These are phyloP conservation scores for Bos javanicus DNA, from an alignment of 2,113 vertebrate species.

Conservation along the genomic window DNA sequence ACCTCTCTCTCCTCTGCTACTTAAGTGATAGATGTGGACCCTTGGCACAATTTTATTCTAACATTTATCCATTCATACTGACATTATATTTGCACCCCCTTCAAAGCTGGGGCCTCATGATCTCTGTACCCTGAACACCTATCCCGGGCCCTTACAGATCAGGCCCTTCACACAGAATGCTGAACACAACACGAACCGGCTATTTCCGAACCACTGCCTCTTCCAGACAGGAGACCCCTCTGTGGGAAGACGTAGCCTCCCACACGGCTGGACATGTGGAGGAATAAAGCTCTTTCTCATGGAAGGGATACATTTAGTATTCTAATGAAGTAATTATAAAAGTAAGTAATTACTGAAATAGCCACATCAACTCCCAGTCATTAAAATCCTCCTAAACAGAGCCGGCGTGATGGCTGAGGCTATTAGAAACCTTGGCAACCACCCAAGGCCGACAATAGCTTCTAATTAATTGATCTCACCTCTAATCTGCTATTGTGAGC, in stretches of 20 bases:
- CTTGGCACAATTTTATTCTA: background rate
- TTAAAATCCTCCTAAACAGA: constrained; percentile 88
- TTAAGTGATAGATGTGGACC: background rate
- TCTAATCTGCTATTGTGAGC: constrained; percentile 91
- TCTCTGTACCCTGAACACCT: background rate
- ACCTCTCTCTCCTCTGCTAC: background rate
- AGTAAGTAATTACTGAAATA: constrained; percentile 90
- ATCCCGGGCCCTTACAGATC: background rate
- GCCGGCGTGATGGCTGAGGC: constrained; percentile 82
- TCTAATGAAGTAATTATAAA: constrained; percentile 90
- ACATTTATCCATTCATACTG: background rate
- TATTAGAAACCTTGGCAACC: constrained; percentile 89
- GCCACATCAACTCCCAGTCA: constrained; percentile 86
- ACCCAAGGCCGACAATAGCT: constrained; percentile 87
- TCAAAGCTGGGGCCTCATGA: background rate
- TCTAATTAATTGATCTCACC: constrained; percentile 92
- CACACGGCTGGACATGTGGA: constrained; percentile 53
- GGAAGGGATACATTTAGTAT: constrained; percentile 82
- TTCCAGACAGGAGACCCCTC: background rate
- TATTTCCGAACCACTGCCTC: constrained; percentile 1
- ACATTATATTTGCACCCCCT: background rate
- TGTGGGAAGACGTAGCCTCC: background rate
- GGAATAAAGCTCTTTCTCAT: constrained; percentile 67
- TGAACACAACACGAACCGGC: background rate
- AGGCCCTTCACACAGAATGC: background rate